Base-by-base conservation (phyloP, 2,113 vertebrate genomes). In the Toxotes jaculatrix region DNA sequence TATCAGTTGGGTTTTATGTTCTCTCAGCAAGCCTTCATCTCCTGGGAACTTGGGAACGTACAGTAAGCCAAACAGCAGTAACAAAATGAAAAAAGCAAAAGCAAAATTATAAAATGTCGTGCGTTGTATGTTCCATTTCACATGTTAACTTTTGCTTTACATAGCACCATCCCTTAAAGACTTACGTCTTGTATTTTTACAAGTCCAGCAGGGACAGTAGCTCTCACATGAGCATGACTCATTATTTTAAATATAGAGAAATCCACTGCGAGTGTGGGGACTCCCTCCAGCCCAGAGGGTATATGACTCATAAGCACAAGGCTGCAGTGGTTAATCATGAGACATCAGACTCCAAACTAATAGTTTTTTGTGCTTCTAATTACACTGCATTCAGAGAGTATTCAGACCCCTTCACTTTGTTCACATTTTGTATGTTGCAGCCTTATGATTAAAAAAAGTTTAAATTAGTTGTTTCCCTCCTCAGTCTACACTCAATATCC, bases 241-340 rank as follows among this genome's bases (percentile, higher is more conserved):
- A 93, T 66, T 77, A 11, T 76, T 79, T 88, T 75, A 83, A 88
- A 93, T 83, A 85, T 84, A 93, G 86, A 87, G 75, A 56, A 73
- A 51, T 71, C 55, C 38, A 75, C 34, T 82, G 80, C 40, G 53
- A 75, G 51, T 45, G 66, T 1, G 14, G 86, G 86, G 85, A 92
- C 88, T 91, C 88, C 87, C 88, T 87, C 65, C 65, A 65, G 69
- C 79, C 88, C 76, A 6, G 38, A 64, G 89, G 84, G 43, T 40
- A 66, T 14, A 43, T 93, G 92, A 94, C 78, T 93, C 92, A 93
- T n/a, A 59, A 87, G 80, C 88, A 89, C 89, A 78, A 88, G 90
- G 87, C 80, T 27, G 21, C 51, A 53, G 69, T 43, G 74, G 80
- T 79, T 87, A 77, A 89, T 93, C 91, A 92, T 90, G 80, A 84